Percentiles rank a stretch among this genome's conserved stretches.
phyloP scores from a whole-genome alignment of 2,888 invertebrate species.

The Abscondita cerata region DNA sequence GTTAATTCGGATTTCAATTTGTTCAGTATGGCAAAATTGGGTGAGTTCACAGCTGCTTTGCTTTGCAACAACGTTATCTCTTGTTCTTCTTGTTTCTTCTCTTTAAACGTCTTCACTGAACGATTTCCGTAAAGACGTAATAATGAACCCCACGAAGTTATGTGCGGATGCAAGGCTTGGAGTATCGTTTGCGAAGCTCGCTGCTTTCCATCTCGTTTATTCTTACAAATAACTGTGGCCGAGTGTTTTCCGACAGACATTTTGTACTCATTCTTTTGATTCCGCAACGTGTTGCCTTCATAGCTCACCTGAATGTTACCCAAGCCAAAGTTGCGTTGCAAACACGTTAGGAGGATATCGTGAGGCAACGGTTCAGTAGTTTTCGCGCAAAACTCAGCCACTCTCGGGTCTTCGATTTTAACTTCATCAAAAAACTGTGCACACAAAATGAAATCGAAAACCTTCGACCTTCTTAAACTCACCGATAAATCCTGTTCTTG shows the following conservation, averaged over 20 bases:
- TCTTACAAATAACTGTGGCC: constrained; percentile 91
- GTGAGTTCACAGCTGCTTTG: constrained; percentile 87
- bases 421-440: constrained; percentile 89
- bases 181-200: constrained; percentile 93
- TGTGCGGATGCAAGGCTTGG: constrained; percentile 89
- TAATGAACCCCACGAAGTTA: constrained; percentile 93
- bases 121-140: constrained; percentile 91
- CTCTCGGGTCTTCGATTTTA: constrained; percentile 91
- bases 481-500: constrained; percentile 63
- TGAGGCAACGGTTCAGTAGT: constrained; percentile 96
- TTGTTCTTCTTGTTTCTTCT: constrained; percentile 91
- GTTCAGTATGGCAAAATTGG: constrained; percentile 88
- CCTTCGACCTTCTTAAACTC: too few species aligned
- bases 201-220: constrained; percentile 97
- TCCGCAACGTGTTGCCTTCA: constrained; percentile 80
- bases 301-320: constrained; percentile 88
- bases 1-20: constrained; percentile 85
- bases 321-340: constrained; percentile 91
- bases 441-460: not conserved
- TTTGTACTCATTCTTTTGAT: constrained; percentile 91
- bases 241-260: constrained; percentile 94
- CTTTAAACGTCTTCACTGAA: constrained; percentile 89
- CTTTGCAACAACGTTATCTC: constrained; percentile 90
- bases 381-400: constrained; percentile 94
- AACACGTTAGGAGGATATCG: constrained; percentile 89